Conservation (phyloP, 2,797 vertebrate genomes). For the Pangasius krempfi region DNA sequence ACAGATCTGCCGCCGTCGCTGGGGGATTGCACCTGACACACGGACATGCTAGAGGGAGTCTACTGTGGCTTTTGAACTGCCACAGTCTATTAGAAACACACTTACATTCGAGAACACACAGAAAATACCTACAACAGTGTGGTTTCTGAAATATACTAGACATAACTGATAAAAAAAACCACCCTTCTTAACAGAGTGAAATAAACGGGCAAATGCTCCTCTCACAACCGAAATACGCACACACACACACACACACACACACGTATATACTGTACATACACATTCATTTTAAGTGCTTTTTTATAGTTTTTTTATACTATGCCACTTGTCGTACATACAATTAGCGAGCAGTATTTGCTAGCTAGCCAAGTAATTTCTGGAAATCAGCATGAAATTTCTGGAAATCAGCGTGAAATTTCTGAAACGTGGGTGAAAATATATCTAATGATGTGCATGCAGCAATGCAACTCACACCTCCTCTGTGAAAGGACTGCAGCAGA, state of each 20-base stretch:
- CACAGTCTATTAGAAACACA: constrained; percentile 25
- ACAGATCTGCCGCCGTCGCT: background rate
- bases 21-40: constrained; percentile 1
- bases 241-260: no score
- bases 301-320: background rate
- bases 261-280: no score
- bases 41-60: background rate
- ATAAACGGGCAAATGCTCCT: background rate
- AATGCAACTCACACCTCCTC: background rate
- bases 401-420: background rate
- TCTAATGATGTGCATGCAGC: background rate
- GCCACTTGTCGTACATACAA: background rate
- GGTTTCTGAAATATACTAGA: background rate
- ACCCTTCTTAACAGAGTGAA: background rate
- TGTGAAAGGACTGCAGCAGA: constrained; percentile 13
- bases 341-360: background rate
- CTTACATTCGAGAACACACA: background rate
- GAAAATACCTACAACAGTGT: background rate
- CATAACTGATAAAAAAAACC: background rate
- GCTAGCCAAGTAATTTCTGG: background rate
- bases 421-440: background rate
- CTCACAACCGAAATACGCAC: no score
- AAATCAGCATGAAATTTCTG: background rate
- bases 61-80: constrained; percentile 7
- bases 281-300: background rate